phyloP scores from a whole-genome alignment of 1,140 invertebrate species.

The Macrosteles quadrilineatus region DNA sequence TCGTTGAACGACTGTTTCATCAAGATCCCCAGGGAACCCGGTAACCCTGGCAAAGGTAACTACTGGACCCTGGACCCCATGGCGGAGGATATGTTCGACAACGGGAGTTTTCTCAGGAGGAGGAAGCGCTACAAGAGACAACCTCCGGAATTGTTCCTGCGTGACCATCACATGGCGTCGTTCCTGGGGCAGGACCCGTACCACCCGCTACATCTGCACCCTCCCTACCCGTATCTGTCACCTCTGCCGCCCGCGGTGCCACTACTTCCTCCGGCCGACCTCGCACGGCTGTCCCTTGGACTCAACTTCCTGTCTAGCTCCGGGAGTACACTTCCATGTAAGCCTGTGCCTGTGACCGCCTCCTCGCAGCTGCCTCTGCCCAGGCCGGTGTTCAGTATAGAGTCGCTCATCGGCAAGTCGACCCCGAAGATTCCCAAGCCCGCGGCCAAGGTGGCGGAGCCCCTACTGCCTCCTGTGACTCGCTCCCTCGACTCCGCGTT shows the following conservation, averaged over 20 bases:
- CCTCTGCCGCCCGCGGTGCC: conserved; percentile 51
- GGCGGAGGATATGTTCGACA: conserved; percentile 99
- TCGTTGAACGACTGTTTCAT: conserved; percentile 99
- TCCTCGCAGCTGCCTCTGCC: conserved; percentile 27
- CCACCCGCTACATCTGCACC: conserved; percentile 44
- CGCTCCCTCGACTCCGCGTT: conserved; percentile 43
- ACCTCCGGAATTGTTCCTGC: conserved; percentile 59
- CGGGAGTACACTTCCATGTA: conserved; percentile 51
- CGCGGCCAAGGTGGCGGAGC: conserved; percentile 3
- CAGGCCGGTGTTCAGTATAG: conserved; percentile 54
- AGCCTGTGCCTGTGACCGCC: conserved; percentile 54
- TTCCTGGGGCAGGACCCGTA: conserved; percentile 51
- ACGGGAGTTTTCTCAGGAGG: conserved; percentile 93
- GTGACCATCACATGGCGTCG: conserved; percentile 53
- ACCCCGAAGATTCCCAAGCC: conserved; percentile 19
- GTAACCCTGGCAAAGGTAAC: conserved; percentile 98
- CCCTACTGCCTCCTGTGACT: conserved; percentile 16
- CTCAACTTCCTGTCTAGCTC: conserved; percentile 48
- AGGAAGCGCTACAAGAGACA: conserved; percentile 94
- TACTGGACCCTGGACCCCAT: conserved; percentile 98
- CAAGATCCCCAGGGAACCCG: conserved; percentile 96
- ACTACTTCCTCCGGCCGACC: conserved; percentile 54
- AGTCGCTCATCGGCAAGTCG: conserved; percentile 55
- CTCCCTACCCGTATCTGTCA: conserved; percentile 51
- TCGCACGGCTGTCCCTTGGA: conserved; percentile 54